Base-by-base conservation (phyloP, 1,140 invertebrate genomes). In the Drosophila carrolli region DNA sequence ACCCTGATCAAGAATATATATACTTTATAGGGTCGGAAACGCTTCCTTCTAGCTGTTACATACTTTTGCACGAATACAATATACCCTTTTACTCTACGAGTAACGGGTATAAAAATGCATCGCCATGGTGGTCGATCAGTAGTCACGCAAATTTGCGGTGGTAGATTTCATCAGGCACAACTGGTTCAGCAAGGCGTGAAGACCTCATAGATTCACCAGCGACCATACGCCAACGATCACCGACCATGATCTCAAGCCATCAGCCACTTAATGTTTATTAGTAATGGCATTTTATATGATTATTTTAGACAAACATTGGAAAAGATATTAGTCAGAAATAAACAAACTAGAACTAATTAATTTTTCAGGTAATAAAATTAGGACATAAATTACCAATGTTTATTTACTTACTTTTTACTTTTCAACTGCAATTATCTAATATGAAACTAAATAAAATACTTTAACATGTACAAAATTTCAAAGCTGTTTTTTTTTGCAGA, bases 101-200 rank as follows among this genome's bases (percentile, higher is more conserved):
- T n/a, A n/a, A n/a, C n/a, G n/a, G n/a, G n/a, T n/a, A n/a, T n/a
- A 32, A 55, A 70, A 48, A 16, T 57, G 66, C 66, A 68, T 16
- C 47, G 23, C 48, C 62, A 27, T 16, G 62, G 35, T 56, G 50
- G 62, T 35, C 43, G 35, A 56, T 27, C 14, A 38, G 35, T 41
- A 53, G 43, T 58, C 67, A 71, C 67, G 67, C 67, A 71, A 71
- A 71, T 71, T 58, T n/a, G 43, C 65, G 53, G 63, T 71, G 44
- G 13, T 48, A 55, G 44, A 70, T 57, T 50, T 41, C 65, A 68
- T 68, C 46, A 68, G 38, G 50, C 67, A 37, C 50, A 71, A 71
- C 65, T 71, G 44, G 67, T 70, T 51, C 41, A 71, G 37, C 67
- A 57, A 50, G 65, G 65, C 65, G 67, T 70, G 67, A 71, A 71